Evolutionary conservation across 2,888 invertebrate species (phyloP).

Genomic region (Alloscopus bannaensis): DNA sequence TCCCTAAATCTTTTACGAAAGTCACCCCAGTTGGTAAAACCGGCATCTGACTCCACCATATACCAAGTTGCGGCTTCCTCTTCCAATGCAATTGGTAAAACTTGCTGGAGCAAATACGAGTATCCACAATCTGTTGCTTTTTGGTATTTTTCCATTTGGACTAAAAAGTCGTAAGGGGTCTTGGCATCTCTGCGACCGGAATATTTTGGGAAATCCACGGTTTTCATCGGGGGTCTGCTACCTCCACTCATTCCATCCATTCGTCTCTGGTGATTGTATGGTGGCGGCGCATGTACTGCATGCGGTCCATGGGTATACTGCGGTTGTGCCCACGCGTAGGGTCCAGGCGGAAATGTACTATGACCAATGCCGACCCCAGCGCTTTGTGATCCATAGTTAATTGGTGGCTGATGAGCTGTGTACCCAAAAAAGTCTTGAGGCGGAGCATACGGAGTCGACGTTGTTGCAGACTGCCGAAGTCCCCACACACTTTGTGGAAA

Average conservation of each 20-base stretch:
- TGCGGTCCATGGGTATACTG: background rate
- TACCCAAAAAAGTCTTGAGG: background rate
- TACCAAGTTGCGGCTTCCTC: conserved; percentile 27
- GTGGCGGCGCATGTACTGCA: background rate
- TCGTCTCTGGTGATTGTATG: background rate
- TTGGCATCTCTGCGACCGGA: background rate
- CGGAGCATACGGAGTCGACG: too few species aligned
- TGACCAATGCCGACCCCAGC: too few species aligned
- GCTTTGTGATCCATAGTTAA: too few species aligned
- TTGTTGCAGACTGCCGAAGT: too few species aligned
- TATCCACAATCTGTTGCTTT: conserved; percentile 3
- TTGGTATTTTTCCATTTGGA: conserved; percentile 31
- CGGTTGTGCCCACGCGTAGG: background rate
- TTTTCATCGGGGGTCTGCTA: conserved; percentile 20
- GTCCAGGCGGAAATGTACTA: too few species aligned
- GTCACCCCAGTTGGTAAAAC: background rate
- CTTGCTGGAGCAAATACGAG: background rate
- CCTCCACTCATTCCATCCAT: background rate
- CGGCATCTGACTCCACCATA: background rate
- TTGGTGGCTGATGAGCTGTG: background rate
- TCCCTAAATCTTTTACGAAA: conserved; percentile 72
- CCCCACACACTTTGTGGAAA: too few species aligned
- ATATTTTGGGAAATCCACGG: conserved; percentile 21
- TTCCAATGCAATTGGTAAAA: conserved; percentile 21
- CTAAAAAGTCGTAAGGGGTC: conserved; percentile 22